A percentile compares a stretch with the other conserved stretches of the same genome.
Evolutionary conservation across 2,797 vertebrate species (phyloP).

Genomic region (Simalia tracyae): DNA sequence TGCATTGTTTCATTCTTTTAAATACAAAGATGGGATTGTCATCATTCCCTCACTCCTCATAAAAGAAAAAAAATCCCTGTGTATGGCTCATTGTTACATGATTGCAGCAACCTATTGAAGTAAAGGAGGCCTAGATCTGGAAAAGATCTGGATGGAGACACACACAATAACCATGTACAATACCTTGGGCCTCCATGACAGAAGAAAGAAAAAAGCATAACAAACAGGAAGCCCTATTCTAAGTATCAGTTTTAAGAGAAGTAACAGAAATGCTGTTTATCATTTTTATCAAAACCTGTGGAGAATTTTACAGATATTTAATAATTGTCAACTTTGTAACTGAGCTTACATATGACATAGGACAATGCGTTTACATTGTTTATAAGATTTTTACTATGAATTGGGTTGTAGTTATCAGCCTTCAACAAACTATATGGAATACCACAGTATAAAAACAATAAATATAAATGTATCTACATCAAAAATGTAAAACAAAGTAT

Average conservation of each 20-base stretch:
- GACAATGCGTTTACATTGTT: not conserved
- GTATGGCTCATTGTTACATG: not conserved
- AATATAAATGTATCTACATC: not conserved
- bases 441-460: not conserved
- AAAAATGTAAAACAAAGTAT: not conserved
- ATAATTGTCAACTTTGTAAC: not conserved
- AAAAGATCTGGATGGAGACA: not conserved
- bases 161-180: not conserved
- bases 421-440: not conserved
- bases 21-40: not conserved
- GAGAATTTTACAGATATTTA: not conserved
- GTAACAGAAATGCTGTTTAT: not conserved
- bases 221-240: not conserved
- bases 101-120: not conserved
- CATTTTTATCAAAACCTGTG: not conserved
- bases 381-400: not conserved
- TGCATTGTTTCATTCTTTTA: not conserved
- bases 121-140: not conserved
- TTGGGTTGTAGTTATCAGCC: not conserved
- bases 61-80: not conserved
- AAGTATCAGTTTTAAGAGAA: not conserved
- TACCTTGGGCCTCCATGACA: not conserved
- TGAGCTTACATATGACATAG: not conserved
- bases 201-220: not conserved
- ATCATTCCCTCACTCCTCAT: not conserved